phyloP scores from a whole-genome alignment of 2,797 vertebrate species.

The Champsocephalus gunnari region DNA sequence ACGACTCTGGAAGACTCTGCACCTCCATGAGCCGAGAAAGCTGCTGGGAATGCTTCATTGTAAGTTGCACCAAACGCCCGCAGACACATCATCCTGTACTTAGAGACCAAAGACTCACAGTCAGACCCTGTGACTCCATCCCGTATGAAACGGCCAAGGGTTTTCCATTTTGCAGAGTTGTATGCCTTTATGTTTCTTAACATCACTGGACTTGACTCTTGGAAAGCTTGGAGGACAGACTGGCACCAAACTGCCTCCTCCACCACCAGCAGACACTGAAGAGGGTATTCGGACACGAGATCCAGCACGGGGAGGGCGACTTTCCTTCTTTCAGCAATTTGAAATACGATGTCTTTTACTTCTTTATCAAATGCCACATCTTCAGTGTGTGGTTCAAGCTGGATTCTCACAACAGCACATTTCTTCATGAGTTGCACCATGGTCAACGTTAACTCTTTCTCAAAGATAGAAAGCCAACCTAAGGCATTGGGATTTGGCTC shows the following conservation, averaged over 20 bases:
- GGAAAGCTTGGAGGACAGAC: conserved; percentile 70
- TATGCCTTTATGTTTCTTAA: conserved; percentile 58
- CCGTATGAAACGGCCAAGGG: conserved; percentile 73
- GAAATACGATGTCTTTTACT: background rate
- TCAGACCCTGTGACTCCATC: conserved; percentile 50
- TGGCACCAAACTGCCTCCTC: conserved; percentile 85
- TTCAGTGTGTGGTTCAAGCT: conserved; percentile 38
- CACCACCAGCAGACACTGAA: conserved; percentile 88
- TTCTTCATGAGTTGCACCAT: conserved; percentile 75
- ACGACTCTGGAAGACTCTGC: conserved; percentile 68
- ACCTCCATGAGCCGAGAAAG: conserved; percentile 75
- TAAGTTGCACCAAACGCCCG: conserved; percentile 79
- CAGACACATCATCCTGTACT: conserved; percentile 66
- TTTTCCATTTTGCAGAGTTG: conserved; percentile 75
- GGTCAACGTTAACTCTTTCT: conserved; percentile 77
- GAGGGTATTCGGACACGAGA: conserved; percentile 81
- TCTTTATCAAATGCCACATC: conserved; percentile 7
- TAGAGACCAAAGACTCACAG: conserved; percentile 42
- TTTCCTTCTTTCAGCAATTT: conserved; percentile 3
- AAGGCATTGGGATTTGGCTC: conserved; percentile 68
- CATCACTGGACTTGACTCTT: conserved; percentile 40
- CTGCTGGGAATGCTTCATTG: conserved; percentile 83
- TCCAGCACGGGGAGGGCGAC: conserved; percentile 49
- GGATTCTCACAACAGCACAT: conserved; percentile 74
- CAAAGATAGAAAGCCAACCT: conserved; percentile 85